Base-by-base conservation (phyloP, 2,113 vertebrate species). In the Athene cunicularia region DNA sequence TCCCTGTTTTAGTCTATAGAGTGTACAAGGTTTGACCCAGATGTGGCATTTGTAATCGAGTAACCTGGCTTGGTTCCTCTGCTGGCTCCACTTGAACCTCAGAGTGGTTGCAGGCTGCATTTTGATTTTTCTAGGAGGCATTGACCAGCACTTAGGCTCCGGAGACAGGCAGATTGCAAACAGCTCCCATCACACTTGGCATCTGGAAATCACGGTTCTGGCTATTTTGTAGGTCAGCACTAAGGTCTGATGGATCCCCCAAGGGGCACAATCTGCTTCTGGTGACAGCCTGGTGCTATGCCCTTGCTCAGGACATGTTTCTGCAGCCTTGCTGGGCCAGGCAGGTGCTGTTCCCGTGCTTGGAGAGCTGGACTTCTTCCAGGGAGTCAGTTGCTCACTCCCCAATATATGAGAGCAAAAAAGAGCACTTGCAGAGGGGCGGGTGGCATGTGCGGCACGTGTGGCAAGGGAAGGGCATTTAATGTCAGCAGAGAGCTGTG, bases 351-450 rank as follows among this genome's bases (percentile, higher is more conserved):
- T 92, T 94, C 59, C 41, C 53, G 58, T 88, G 81, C 87, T 73
- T 84, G 76, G 85, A 77, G 82, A 84, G 81, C 68, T 95, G 94
- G 83, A 83, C n/a, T 70, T 74, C 59, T 93, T 94, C 92, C 92
- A 93, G 60, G 63, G 80, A 80, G 50, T 88, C 96, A 95, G 80
- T 92, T 92, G 85, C 73, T 97, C 73, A 5, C 52, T 90, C 64
- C 55, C 37, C 91, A 93, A 62, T 62, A 77, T 21, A 58, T 3
- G 4, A 94, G 32, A 81, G 80, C 75, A 73, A 75, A 89, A 85
- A 82, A 82, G 77, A 91, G 41, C n/a, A 15, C 82, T 83, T 5
- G 1, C 62, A 86, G 68, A 71, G 77, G 80, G 75, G 85, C 70
- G 71, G 87, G 60, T 94, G 93, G 64, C 60, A 59, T n/a, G 24